Base-by-base conservation (phyloP, 2,888 invertebrate species). In the Cheilosia urbana region DNA sequence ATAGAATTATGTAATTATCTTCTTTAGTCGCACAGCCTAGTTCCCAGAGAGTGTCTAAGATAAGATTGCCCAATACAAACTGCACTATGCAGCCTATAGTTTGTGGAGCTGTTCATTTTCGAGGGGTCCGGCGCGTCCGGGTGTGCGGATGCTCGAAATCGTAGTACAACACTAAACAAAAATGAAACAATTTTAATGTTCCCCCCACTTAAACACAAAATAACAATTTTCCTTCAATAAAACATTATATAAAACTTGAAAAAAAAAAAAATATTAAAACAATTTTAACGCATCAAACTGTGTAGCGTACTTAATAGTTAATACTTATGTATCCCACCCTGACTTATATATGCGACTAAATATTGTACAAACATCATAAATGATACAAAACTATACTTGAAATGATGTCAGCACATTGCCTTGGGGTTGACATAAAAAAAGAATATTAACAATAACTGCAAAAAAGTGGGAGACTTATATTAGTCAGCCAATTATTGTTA, bases 401-500 rank as follows among this genome's bases (percentile, higher is more conserved):
- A 84, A 84, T 84, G 80, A 84, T 80, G 84, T 84, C 84, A 84
- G 66, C 80, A 80, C 75, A 60, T 55, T 76, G 84, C 84, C 84
- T 84, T 80, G 71, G 84, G 84, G 75, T 76, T 80, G 73, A 57
- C 66, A 72, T 37, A 66, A 62, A 78, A 78, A 73, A 17, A 45
- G 2, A 30, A 9, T 45, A 77, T 62, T 45, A 84, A 79, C 63
- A 83, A 83, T 73, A 78, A 83, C 45, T 75, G 62, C 45, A 60
- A 60, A 62, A 62, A 51, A 51, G 21, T 51, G 51, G 51, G 51
- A 84, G 80, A 80, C 84, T 76, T 73, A 72, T 84, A 84, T 80
- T 84, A 84, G 84, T 84, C 84, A 80, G 80, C 80, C 84, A 84
- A 84, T 84, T 73, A 79, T 84, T 84, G 80, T 73, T 80, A 76